Conservation (phyloP, 2,888 invertebrate genomes). For the Thera obeliscata region DNA sequence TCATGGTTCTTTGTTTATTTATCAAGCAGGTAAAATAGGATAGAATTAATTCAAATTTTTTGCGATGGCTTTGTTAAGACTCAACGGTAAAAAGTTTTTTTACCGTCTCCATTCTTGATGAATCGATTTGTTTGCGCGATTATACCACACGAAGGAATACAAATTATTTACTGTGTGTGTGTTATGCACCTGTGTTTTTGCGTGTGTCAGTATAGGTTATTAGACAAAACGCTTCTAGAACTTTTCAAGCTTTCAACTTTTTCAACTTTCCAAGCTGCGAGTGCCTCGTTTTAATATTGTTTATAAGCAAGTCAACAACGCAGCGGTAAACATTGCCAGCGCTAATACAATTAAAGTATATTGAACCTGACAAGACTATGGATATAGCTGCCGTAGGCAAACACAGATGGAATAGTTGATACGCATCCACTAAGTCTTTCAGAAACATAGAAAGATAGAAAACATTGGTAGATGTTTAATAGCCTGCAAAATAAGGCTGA, state of each 20-base stretch:
- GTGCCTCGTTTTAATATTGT: slow-evolving; percentile 5
- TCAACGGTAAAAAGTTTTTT: neutral
- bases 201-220: no score
- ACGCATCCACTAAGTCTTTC: neutral
- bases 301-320: slow-evolving; percentile 15
- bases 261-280: no score
- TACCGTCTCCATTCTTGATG: no score
- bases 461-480: no score
- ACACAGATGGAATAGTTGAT: slow-evolving; percentile 1
- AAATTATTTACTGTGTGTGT: neutral
- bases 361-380: slow-evolving; percentile 32
- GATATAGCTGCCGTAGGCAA: slow-evolving; percentile 1
- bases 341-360: slow-evolving; percentile 37
- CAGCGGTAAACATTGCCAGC: slow-evolving; percentile 10
- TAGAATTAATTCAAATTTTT: neutral
- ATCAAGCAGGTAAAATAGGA: neutral
- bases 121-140: neutral
- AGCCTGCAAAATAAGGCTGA: no score
- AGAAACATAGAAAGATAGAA: neutral
- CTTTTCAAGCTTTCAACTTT: no score
- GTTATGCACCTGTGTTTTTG: neutral
- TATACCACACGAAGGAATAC: neutral
- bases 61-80: neutral
- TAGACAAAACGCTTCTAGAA: no score
- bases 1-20: slow-evolving; percentile 10